phyloP scores from a whole-genome alignment of 2,113 vertebrate species.

The Heterotilapia buettikoferi region DNA sequence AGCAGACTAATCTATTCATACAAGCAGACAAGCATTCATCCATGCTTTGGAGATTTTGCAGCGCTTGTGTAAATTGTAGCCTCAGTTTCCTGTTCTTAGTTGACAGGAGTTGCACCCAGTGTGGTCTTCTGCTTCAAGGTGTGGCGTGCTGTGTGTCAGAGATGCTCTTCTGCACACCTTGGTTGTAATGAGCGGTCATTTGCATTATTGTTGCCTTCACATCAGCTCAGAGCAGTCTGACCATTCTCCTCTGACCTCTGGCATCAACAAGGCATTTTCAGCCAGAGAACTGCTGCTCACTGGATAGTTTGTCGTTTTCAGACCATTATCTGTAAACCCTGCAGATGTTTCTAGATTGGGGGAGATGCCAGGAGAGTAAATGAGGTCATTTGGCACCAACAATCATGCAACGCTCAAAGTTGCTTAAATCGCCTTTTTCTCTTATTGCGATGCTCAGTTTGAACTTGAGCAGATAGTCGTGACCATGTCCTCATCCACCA shows the following conservation, averaged over 20 bases:
- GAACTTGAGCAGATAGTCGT: neutral
- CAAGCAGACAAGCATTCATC: neutral
- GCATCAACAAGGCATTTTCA: neutral
- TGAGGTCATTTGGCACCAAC: neutral
- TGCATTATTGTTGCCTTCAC: neutral
- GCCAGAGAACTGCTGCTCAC: neutral
- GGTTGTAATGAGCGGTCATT: neutral
- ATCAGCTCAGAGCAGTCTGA: neutral
- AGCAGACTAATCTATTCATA: neutral
- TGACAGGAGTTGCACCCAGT: neutral
- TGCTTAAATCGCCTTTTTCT: neutral
- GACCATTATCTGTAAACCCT: neutral
- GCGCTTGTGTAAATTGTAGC: neutral
- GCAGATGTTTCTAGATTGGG: neutral
- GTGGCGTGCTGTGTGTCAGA: neutral
- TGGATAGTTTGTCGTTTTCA: neutral
- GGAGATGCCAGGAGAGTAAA: neutral
- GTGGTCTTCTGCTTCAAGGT: neutral
- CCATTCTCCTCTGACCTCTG: neutral
- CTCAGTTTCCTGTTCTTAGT: neutral
- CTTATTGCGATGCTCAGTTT: fast-evolving
- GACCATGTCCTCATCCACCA: neutral
- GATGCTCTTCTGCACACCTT: neutral
- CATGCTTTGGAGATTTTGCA: neutral
- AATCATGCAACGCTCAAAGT: neutral